Evolutionary conservation across 1,140 invertebrate species (phyloP), one percentile per base, ranked within the genome.

Genomic region (Calycopis cecrops): DNA sequence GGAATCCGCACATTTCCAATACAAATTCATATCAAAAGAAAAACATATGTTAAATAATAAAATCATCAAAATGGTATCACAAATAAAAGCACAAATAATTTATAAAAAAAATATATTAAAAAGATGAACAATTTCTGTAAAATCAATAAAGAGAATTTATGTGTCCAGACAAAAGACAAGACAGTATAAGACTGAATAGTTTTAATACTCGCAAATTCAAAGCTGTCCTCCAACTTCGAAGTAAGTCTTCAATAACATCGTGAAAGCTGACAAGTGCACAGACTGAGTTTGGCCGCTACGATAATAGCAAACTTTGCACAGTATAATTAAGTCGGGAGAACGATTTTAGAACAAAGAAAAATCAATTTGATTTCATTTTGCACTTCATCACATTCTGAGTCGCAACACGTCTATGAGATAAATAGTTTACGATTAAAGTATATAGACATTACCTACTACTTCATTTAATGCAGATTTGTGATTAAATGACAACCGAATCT

Each of bases 401-500:
- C 35, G 50, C 18, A 35, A 58, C 59, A 69, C 68, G 63, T 59
- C 60, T 57, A 70, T 73, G 55, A 73, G 60, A 69, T 71, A 69
- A 65, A 73, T 71, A 70, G 52, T 69, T 71, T 73, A 76, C 70
- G 69, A 40, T 52, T 40, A 52, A 37, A 38, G 38, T 52, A 35
- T 38, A 17, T 17, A 35, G 16, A 35, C 14, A 28, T 49, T 35
- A 50, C 21, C 35, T 11, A 17, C 21, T 35, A 28, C 37, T 35
- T 52, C 18, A 28, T 52, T 37, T 52, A 40, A 52, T 35, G 38
- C 51, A 44, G 40, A 56, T 57, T 53, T 50, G 50, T 58, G 66
- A 66, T 66, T 80, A 79, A 73, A 73, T 72, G 70, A 78, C 64
- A 74, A 75, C 70, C 73, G 64, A 73, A 71, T 62, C 69, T 81